phyloP scores from a whole-genome alignment of 1,140 invertebrate genomes.

The Euschistus heros region DNA sequence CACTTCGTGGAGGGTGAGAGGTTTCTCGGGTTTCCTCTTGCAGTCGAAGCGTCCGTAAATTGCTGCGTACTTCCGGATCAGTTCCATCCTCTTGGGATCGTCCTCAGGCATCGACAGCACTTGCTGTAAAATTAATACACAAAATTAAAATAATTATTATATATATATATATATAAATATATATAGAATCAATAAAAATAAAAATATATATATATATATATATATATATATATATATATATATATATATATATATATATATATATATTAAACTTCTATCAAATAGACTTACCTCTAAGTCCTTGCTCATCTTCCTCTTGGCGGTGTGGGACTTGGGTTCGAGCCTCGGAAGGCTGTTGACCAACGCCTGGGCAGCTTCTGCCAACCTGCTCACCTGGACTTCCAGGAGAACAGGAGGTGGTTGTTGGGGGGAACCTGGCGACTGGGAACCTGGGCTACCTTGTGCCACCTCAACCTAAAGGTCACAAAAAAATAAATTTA shows the following conservation, averaged over 20 bases:
- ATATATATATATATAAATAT: too few species aligned
- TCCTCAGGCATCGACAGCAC: constrained; percentile 82
- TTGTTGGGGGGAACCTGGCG: constrained; percentile 42
- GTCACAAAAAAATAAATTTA: too few species aligned
- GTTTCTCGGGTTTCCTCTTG: constrained; percentile 90
- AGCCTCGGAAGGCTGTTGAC: constrained; percentile 70
- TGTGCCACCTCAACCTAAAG: constrained; percentile 33
- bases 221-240: too few species aligned
- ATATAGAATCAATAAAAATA: too few species aligned
- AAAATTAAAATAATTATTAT: too few species aligned
- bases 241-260: too few species aligned
- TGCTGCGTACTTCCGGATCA: constrained; percentile 88
- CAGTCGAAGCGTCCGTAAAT: constrained; percentile 96
- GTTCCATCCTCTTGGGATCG: constrained; percentile 80
- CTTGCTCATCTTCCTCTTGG: constrained; percentile 79
- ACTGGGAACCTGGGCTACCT: constrained; percentile 30
- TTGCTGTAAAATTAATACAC: constrained; percentile 40
- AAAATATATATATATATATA: too few species aligned
- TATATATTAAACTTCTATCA: too few species aligned
- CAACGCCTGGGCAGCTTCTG: constrained; percentile 69
- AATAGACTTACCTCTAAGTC: constrained; percentile 67
- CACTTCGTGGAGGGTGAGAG: constrained; percentile 89
- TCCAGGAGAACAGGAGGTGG: constrained; percentile 68
- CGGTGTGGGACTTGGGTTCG: constrained; percentile 78
- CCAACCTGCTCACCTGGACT: constrained; percentile 70